These are phyloP conservation scores for Lagopus leucura DNA, from an alignment of 2,113 vertebrate genomes.

Conservation along the genomic window DNA sequence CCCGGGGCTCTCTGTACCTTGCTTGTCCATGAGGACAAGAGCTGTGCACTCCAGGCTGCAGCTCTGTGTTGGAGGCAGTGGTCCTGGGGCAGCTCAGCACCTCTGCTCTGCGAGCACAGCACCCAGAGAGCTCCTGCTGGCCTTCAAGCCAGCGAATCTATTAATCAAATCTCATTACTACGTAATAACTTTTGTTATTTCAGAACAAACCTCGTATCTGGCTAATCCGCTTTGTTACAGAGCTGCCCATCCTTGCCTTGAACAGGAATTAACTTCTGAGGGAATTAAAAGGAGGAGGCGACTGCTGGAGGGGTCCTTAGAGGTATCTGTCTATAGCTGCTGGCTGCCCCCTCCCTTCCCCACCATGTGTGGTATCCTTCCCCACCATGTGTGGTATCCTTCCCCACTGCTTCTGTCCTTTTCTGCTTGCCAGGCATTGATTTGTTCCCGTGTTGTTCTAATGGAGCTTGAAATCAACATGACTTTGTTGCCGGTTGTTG, in stretches of 20 bases:
- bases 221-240: constrained; percentile 66
- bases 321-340: constrained; percentile 64
- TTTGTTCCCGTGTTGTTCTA: constrained; percentile 67
- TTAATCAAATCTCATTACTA: constrained; percentile 62
- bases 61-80: background rate
- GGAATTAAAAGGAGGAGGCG: constrained; percentile 61
- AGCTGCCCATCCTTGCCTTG: constrained; percentile 45
- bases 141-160: background rate
- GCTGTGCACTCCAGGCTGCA: fast-evolving
- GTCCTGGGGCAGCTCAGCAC: background rate
- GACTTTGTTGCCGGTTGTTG: constrained; percentile 58
- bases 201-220: constrained; percentile 56
- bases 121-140: background rate
- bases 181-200: constrained; percentile 67
- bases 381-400: constrained; percentile 43
- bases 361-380: constrained; percentile 34
- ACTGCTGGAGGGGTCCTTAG: constrained; percentile 54
- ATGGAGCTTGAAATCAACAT: constrained; percentile 74
- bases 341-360: background rate
- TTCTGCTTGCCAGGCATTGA: constrained; percentile 72
- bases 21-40: background rate
- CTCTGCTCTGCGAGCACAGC: background rate
- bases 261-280: constrained; percentile 65
- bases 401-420: constrained; percentile 61
- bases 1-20: background rate